Conservation (phyloP, 2,113 vertebrate genomes). For the Anolis carolinensis region DNA sequence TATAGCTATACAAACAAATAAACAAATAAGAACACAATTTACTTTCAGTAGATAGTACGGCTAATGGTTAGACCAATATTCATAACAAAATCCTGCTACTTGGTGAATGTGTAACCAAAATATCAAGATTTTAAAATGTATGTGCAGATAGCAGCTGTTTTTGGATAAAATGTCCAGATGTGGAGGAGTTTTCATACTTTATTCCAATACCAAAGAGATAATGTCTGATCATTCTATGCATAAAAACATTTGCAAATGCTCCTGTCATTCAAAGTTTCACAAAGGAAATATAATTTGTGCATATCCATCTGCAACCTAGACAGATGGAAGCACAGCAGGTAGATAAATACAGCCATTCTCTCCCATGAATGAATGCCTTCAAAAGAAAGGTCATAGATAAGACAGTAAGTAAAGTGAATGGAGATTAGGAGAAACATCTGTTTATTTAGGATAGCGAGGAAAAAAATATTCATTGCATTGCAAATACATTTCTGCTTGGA, state of each 20-base stretch:
- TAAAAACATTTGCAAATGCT: slow-evolving; percentile 69
- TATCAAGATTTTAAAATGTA: slow-evolving; percentile 53
- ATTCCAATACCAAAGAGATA: slow-evolving; percentile 65
- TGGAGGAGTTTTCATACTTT: slow-evolving; percentile 57
- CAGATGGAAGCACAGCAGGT: slow-evolving; percentile 85
- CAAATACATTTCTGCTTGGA: slow-evolving; percentile 58
- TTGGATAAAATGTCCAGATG: slow-evolving; percentile 67
- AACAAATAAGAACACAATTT: slow-evolving; percentile 18
- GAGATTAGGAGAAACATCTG: slow-evolving; percentile 78
- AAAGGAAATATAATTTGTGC: slow-evolving; percentile 79
- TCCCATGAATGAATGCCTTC: slow-evolving; percentile 75
- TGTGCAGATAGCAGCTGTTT: slow-evolving; percentile 67
- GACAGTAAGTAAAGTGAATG: slow-evolving; percentile 72
- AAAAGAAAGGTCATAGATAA: slow-evolving; percentile 81
- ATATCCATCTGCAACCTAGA: slow-evolving; percentile 66
- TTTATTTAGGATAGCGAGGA: slow-evolving; percentile 62
- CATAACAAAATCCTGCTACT: neutral
- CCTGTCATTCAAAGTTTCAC: slow-evolving; percentile 79
- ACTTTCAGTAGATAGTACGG: slow-evolving; percentile 44
- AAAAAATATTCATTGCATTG: slow-evolving; percentile 70
- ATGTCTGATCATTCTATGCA: slow-evolving; percentile 62
- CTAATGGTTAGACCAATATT: slow-evolving; percentile 19
- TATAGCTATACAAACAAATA: neutral
- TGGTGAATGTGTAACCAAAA: slow-evolving; percentile 30
- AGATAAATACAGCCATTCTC: slow-evolving; percentile 81